These are phyloP conservation scores for Toxotes chatareus DNA, from an alignment of 2,113 vertebrate genomes.

Conservation along the genomic window DNA sequence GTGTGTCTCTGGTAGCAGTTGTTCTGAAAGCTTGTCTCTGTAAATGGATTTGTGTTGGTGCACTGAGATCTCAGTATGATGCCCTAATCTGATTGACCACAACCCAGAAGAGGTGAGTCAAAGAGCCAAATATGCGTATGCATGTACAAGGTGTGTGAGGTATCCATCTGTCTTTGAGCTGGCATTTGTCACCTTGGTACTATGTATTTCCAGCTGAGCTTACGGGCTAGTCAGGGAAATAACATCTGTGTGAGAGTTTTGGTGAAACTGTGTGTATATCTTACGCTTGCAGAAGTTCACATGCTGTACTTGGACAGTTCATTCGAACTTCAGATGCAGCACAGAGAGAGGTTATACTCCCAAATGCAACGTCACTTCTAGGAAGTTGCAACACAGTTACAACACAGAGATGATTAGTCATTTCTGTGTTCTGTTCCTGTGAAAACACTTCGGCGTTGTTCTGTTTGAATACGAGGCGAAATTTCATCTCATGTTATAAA, in stretches of 20 bases:
- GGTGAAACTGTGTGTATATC: background rate
- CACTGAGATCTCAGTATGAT: slow-evolving; percentile 67
- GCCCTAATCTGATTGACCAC: slow-evolving; percentile 75
- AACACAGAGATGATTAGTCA: background rate
- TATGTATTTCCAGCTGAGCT: slow-evolving; percentile 47
- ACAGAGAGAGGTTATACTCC: background rate
- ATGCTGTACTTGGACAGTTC: slow-evolving; percentile 1
- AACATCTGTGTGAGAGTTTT: slow-evolving; percentile 28
- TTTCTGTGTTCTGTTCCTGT: slow-evolving; percentile 7
- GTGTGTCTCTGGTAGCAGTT: slow-evolving; percentile 9
- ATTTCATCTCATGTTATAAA: background rate
- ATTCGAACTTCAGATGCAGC: background rate
- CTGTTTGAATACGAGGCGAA: background rate
- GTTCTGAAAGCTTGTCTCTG: slow-evolving; percentile 69
- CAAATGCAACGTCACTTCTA: background rate
- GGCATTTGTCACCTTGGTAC: slow-evolving; percentile 39
- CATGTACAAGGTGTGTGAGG: slow-evolving; percentile 3
- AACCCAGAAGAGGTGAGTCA: slow-evolving; percentile 45
- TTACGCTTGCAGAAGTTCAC: slow-evolving; percentile 19
- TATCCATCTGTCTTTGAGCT: slow-evolving; percentile 42
- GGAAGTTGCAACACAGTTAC: background rate
- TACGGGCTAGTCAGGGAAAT: slow-evolving; percentile 2
- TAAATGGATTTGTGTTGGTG: slow-evolving; percentile 76
- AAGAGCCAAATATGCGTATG: slow-evolving; percentile 17
- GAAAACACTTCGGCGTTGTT: background rate